These are phyloP conservation scores for Cossypha dichroa DNA, from an alignment of 2,797 vertebrate genomes.

Conservation along the genomic window DNA sequence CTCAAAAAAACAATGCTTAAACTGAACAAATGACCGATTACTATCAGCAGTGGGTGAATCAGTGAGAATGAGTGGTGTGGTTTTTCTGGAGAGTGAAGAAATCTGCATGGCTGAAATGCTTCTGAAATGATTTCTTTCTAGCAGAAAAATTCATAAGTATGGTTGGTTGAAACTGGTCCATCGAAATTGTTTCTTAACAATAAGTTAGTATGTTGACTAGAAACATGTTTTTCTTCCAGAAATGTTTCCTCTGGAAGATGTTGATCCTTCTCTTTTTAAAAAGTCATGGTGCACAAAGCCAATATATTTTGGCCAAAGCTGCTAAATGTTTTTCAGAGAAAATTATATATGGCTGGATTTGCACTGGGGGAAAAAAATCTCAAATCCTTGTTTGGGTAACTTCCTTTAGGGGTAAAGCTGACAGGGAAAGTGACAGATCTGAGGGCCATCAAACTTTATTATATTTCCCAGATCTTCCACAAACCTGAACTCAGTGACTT, in stretches of 20 bases:
- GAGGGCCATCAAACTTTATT: not conserved
- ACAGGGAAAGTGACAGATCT: not conserved
- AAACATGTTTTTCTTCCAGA: not conserved
- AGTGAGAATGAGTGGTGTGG: not conserved
- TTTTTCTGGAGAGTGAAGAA: constrained; percentile 22
- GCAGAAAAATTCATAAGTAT: not conserved
- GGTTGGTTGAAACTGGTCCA: constrained; percentile 23
- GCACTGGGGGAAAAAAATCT: not conserved
- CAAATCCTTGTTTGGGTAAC: not conserved
- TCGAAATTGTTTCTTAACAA: constrained; percentile 7
- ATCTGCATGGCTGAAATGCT: constrained; percentile 25
- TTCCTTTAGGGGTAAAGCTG: not conserved
- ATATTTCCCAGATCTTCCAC: not conserved
- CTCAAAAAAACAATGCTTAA: not conserved
- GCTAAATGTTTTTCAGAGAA: not conserved
- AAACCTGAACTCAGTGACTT: not conserved
- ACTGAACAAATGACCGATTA: not conserved
- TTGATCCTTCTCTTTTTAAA: not conserved
- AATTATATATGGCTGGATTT: not conserved
- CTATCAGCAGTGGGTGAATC: not conserved
- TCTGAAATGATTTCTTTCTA: not conserved
- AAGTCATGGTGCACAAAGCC: not conserved
- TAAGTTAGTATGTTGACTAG: constrained; percentile 1
- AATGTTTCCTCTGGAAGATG: constrained; percentile 2
- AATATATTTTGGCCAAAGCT: not conserved